phyloP scores from a whole-genome alignment of 2,888 invertebrate genomes.

The Pharmacophagus antenor region DNA sequence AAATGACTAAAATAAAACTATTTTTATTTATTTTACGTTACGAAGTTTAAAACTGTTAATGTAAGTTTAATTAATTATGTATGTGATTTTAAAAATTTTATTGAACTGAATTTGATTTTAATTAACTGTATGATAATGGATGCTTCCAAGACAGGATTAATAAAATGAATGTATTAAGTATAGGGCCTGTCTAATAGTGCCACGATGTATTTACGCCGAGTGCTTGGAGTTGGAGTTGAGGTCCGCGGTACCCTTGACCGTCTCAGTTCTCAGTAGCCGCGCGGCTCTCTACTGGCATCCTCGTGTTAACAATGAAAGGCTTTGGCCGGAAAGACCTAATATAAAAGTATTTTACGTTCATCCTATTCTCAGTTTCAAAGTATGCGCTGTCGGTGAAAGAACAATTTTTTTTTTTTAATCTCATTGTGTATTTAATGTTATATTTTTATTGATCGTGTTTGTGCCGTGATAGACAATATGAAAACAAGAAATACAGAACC shows the following conservation, averaged over 20 bases:
- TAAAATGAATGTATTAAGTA: not conserved
- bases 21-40: no score
- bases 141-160: not conserved
- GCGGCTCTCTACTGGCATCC: conserved; percentile 62
- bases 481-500: conserved; percentile 52
- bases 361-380: conserved; percentile 47
- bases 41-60: no score
- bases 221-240: conserved; percentile 47
- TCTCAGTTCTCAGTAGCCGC: conserved; percentile 59
- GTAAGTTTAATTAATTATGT: no score
- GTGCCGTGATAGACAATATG: conserved; percentile 51
- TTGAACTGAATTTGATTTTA: no score
- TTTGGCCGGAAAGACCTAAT: conserved; percentile 36
- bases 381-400: conserved; percentile 52
- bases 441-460: conserved; percentile 40
- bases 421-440: conserved; percentile 31
- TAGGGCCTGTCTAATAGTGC: not conserved
- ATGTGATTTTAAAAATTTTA: not conserved
- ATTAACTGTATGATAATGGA: not conserved
- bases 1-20: not conserved
- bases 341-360: conserved; percentile 42
- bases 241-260: conserved; percentile 39
- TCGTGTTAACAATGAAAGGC: conserved; percentile 52
- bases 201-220: conserved; percentile 32
- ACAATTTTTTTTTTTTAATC: conserved; percentile 39